Evolutionary conservation across 2,113 vertebrate genomes (phyloP).

Genomic region (Platysternon megacephalum): DNA sequence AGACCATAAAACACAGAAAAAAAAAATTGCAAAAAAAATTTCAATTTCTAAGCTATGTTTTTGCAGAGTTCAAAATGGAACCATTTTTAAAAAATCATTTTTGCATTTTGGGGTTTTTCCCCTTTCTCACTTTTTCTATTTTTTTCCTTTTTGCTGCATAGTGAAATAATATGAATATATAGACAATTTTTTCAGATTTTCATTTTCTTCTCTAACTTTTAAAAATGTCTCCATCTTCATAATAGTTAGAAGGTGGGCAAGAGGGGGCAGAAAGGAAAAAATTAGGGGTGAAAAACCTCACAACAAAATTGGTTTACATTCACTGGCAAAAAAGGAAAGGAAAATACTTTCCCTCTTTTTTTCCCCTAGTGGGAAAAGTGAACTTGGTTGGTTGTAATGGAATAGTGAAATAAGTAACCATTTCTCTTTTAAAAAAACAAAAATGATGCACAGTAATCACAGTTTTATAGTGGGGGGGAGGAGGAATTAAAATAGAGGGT

Average conservation of each 20-base stretch:
- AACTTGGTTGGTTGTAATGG: not conserved
- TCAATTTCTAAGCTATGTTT: not conserved
- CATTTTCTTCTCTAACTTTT: not conserved
- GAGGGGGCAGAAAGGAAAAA: not conserved
- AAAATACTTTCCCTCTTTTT: not conserved
- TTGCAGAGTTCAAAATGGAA: not conserved
- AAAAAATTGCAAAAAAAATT: not conserved
- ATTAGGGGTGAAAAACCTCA: rapidly evolving
- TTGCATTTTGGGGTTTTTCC: not conserved
- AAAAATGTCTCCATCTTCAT: not conserved
- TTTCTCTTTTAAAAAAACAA: too few species aligned
- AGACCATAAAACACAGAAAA: not conserved
- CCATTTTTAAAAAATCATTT: not conserved
- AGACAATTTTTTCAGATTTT: not conserved
- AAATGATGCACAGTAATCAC: too few species aligned
- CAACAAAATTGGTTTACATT: not conserved
- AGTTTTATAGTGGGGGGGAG: too few species aligned
- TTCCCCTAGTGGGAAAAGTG: not conserved
- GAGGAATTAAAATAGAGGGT: not conserved
- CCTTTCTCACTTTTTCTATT: not conserved
- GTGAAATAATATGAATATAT: too few species aligned
- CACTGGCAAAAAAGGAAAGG: not conserved
- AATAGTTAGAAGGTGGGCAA: not conserved
- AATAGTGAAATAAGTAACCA: not conserved
- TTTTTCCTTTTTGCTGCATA: not conserved